These are phyloP conservation scores for Parazoanthus swiftii DNA, from an alignment of 92 coral and sea anemone genomes.

Conservation along the genomic window DNA sequence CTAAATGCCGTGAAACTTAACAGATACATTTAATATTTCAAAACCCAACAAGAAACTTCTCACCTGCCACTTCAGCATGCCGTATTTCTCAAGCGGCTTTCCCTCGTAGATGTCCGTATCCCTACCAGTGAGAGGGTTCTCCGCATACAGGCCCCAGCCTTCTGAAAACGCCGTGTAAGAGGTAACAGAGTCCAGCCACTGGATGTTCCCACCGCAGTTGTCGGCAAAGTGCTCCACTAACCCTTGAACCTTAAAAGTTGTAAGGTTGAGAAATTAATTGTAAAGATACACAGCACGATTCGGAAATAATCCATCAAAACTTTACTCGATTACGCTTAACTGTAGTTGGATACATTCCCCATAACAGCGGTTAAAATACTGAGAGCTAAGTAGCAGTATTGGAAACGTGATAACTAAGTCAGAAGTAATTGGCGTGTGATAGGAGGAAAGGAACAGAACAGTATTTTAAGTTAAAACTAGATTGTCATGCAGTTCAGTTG, in stretches of 20 bases:
- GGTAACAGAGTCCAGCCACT: conserved; percentile 51
- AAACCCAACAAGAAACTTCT: neutral
- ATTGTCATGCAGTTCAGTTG: no score
- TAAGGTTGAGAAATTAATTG: neutral
- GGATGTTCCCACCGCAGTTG: conserved; percentile 54
- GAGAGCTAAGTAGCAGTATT: no score
- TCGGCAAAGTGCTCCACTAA: conserved; percentile 71
- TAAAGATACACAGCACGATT: neutral
- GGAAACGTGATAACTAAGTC: no score
- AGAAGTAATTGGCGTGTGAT: no score
- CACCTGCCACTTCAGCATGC: conserved; percentile 93
- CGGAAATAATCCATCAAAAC: no score
- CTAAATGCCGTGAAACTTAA: no score
- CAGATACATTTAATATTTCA: no score
- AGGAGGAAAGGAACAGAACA: no score
- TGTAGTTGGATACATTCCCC: no score
- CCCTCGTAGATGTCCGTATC: conserved; percentile 38
- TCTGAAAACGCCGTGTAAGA: conserved; percentile 71
- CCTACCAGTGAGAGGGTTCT: conserved; percentile 69
- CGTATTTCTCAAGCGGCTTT: conserved; percentile 74
- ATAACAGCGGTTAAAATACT: no score
- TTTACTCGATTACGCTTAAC: no score
- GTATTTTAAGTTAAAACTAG: no score
- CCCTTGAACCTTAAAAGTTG: conserved; percentile 65
- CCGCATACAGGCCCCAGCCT: conserved; percentile 93